phyloP scores from a whole-genome alignment of 1,140 invertebrate genomes.

The Diachasma alloeum region DNA sequence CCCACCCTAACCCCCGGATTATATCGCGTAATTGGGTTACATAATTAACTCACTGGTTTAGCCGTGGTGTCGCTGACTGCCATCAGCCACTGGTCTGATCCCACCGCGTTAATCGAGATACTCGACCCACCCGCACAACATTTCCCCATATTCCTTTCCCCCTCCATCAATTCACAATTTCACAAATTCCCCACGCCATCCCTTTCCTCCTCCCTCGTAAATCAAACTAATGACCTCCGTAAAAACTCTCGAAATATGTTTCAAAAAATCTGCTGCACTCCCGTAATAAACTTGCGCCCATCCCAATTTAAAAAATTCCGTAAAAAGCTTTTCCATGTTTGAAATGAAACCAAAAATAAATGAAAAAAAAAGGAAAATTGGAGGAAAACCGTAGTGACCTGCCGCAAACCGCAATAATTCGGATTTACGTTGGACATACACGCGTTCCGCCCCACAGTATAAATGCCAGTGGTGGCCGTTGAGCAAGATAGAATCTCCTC shows the following conservation, averaged over 20 bases:
- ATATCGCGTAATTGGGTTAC: conserved; percentile 17
- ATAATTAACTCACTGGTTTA: conserved; percentile 14
- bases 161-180: no score
- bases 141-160: neutral
- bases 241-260: neutral
- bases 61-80: neutral
- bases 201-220: no score
- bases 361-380: neutral
- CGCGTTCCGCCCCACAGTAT: neutral
- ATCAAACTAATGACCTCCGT: no score
- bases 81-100: neutral
- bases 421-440: conserved; percentile 26
- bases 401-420: conserved; percentile 21
- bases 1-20: neutral
- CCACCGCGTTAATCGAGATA: neutral
- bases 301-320: conserved; percentile 8
- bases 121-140: no score
- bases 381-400: neutral
- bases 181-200: no score
- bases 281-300: neutral
- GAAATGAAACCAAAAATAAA: neutral
- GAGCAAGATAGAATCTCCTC: neutral
- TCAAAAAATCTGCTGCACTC: neutral
- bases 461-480: neutral
- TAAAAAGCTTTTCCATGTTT: conserved; percentile 7